Evolutionary conservation across 2,113 vertebrate genomes (phyloP).

Genomic region (Gallinago media): DNA sequence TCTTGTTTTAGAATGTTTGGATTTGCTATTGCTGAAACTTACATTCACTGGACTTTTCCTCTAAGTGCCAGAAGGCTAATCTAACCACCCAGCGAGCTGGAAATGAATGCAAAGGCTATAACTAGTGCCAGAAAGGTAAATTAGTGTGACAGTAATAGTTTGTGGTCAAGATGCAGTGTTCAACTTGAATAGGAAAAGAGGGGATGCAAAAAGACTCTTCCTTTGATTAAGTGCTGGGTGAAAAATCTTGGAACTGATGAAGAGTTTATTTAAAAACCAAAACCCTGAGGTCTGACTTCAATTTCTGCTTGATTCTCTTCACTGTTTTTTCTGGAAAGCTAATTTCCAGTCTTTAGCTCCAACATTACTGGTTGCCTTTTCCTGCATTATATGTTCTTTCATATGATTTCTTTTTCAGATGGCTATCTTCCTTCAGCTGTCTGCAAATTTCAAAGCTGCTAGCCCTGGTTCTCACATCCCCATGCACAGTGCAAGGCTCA

Average conservation of each 20-base stretch:
- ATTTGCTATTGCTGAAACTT: neutral
- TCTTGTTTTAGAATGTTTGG: neutral
- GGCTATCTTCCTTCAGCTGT: neutral
- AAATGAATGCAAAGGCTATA: neutral
- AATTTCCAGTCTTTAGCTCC: neutral
- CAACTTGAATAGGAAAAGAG: neutral
- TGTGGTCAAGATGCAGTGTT: neutral
- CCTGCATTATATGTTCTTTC: neutral
- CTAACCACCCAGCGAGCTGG: neutral
- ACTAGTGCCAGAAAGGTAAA: conserved; percentile 15
- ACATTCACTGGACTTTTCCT: neutral
- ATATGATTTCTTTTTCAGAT: neutral
- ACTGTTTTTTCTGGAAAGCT: conserved; percentile 13
- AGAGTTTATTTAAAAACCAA: neutral
- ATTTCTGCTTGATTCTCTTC: neutral
- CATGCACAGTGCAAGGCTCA: neutral
- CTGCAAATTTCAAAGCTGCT: neutral
- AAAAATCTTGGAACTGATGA: neutral
- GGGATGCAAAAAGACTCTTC: neutral
- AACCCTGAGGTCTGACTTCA: neutral
- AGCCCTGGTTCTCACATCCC: neutral
- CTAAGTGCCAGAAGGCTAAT: neutral
- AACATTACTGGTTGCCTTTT: neutral
- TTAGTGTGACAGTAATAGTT: neutral
- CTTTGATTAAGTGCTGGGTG: neutral